Conservation (phyloP, 1,140 invertebrate species). For the Drosophila saltans region DNA sequence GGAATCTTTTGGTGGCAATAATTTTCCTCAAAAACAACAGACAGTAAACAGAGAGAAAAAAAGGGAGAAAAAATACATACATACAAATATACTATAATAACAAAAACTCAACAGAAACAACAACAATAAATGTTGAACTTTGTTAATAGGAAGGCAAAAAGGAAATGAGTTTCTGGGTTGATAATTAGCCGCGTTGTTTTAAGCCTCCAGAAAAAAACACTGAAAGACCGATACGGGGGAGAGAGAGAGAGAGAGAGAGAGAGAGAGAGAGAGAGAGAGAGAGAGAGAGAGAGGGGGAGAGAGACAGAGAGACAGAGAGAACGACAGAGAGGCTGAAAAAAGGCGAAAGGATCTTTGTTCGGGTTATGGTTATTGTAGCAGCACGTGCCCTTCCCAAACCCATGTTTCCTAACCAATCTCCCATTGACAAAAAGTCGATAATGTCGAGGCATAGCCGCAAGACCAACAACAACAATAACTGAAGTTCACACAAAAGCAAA, state of each 20-base stretch:
- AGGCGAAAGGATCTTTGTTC: slow-evolving; percentile 31
- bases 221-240: not conserved
- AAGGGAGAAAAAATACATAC: not conserved
- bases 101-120: slow-evolving; percentile 35
- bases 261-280: not conserved
- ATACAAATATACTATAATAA: not conserved
- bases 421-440: slow-evolving; percentile 61
- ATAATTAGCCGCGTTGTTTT: slow-evolving; percentile 68
- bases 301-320: not conserved
- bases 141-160: slow-evolving; percentile 58
- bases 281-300: not conserved
- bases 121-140: slow-evolving; percentile 74
- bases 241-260: not conserved
- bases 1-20: slow-evolving; percentile 62
- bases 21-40: slow-evolving; percentile 62
- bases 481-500: not conserved
- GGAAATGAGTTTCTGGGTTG: slow-evolving; percentile 64
- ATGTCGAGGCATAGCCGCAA: slow-evolving; percentile 66
- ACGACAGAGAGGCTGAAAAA: not conserved
- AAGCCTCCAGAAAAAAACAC: slow-evolving; percentile 30
- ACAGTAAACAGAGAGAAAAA: slow-evolving; percentile 10
- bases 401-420: slow-evolving; percentile 8
- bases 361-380: slow-evolving; percentile 53
- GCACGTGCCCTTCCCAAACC: slow-evolving; percentile 45
- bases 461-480: slow-evolving; percentile 29